phyloP scores from a whole-genome alignment of 2,113 vertebrate species.

The Zeus faber region DNA sequence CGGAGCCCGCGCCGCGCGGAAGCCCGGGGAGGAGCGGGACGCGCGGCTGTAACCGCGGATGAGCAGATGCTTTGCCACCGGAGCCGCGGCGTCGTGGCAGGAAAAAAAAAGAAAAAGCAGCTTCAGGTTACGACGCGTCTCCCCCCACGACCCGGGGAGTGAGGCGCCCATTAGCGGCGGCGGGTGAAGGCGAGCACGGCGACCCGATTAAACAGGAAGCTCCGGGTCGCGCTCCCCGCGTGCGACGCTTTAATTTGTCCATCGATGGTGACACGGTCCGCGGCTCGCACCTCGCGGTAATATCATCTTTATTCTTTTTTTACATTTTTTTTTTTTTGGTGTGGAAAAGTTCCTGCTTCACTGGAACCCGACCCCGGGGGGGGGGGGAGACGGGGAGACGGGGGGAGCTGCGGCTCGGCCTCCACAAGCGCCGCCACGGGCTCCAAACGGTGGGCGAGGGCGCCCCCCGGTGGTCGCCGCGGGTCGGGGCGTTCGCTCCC shows the following conservation, averaged over 20 bases:
- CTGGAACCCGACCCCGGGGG: constrained; percentile 85
- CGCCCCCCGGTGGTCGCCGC: constrained; percentile 72
- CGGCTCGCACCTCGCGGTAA: constrained; percentile 94
- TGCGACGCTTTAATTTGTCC: constrained; percentile 64
- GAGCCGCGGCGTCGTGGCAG: too few species aligned
- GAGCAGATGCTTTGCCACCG: too few species aligned
- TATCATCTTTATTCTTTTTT: constrained; percentile 92
- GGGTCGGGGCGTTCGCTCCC: constrained; percentile 6
- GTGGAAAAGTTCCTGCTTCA: constrained; percentile 89
- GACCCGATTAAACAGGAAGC: constrained; percentile 65
- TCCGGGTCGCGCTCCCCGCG: constrained; percentile 67
- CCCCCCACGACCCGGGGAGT: too few species aligned
- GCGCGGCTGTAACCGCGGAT: too few species aligned
- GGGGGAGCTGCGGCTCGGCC: too few species aligned
- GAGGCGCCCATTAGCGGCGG: constrained; percentile 58
- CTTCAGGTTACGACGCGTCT: too few species aligned
- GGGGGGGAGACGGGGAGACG: too few species aligned
- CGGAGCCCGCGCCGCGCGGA: too few species aligned
- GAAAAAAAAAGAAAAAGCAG: too few species aligned
- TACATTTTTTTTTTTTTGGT: too few species aligned
- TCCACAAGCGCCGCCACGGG: too few species aligned
- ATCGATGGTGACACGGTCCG: constrained; percentile 68
- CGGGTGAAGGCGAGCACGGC: constrained; percentile 60
- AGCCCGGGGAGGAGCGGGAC: too few species aligned
- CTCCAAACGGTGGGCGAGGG: constrained; percentile 71